Evolutionary conservation across 1,140 invertebrate species (phyloP).

Genomic region (Hormaphis cornu): DNA sequence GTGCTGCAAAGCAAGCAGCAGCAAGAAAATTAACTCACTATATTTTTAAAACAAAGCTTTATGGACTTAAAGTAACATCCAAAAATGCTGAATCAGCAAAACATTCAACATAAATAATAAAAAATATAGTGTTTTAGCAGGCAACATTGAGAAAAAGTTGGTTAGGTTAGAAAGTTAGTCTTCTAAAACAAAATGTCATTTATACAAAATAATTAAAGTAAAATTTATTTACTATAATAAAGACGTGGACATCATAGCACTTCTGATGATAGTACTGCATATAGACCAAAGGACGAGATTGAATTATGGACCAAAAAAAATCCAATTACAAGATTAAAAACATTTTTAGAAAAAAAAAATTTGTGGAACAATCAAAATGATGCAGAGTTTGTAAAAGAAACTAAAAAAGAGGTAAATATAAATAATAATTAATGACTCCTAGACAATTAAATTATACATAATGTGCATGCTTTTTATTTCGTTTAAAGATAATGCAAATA

Average conservation of each 20-base stretch:
- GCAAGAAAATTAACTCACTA: too few relatives aligned
- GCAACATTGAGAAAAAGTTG: too few relatives aligned
- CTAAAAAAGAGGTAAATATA: slow-evolving; percentile 55
- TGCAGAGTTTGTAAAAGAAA: slow-evolving; percentile 57
- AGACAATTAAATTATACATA: too few relatives aligned
- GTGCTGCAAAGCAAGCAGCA: too few relatives aligned
- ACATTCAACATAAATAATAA: too few relatives aligned
- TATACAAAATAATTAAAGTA: neutral
- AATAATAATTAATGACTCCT: neutral
- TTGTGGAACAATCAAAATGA: slow-evolving; percentile 76
- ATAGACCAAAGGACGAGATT: slow-evolving; percentile 80
- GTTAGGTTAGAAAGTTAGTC: too few relatives aligned
- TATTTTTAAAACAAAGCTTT: too few relatives aligned
- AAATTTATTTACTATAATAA: slow-evolving; percentile 37
- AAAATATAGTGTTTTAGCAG: too few relatives aligned
- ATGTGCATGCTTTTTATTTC: too few relatives aligned
- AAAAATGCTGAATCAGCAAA: too few relatives aligned
- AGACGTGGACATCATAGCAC: slow-evolving; percentile 97
- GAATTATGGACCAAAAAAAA: slow-evolving; percentile 68
- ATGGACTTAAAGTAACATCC: too few relatives aligned
- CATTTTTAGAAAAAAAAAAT: slow-evolving; percentile 67
- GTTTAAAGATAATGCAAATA: slow-evolving; percentile 55
- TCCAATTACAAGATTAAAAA: slow-evolving; percentile 71
- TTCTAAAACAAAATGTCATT: neutral
- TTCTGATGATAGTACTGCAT: slow-evolving; percentile 95